phyloP scores from a whole-genome alignment of 2,888 invertebrate species.

The Dastarcus helophoroides region DNA sequence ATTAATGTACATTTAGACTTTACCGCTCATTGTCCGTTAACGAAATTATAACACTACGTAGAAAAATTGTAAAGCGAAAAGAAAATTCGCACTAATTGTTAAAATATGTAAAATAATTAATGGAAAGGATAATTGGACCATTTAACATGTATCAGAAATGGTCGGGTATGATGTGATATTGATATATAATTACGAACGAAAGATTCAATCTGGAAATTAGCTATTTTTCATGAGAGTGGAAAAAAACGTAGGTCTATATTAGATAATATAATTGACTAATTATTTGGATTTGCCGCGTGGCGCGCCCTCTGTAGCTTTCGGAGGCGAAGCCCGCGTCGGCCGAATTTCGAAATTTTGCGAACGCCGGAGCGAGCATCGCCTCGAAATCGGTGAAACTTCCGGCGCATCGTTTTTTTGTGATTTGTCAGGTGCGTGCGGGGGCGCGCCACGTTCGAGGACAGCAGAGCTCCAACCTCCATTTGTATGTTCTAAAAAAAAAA shows the following conservation, averaged over 20 bases:
- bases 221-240: slow-evolving; percentile 35
- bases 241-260: slow-evolving; percentile 40
- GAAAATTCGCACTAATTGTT: no score
- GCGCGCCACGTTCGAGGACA: slow-evolving; percentile 5
- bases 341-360: neutral
- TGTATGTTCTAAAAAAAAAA: slow-evolving; percentile 21
- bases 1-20: no score
- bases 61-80: no score
- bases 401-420: slow-evolving; percentile 15
- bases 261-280: slow-evolving; percentile 25
- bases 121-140: no score
- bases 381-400: slow-evolving; percentile 12
- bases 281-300: slow-evolving; percentile 9
- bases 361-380: slow-evolving; percentile 3
- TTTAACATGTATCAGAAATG: slow-evolving; percentile 13
- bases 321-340: slow-evolving; percentile 10
- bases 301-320: slow-evolving; percentile 17
- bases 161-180: slow-evolving; percentile 32
- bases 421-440: neutral
- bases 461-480: slow-evolving; percentile 9
- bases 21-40: no score
- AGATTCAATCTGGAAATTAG: slow-evolving; percentile 22
- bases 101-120: no score
- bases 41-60: no score
- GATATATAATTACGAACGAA: slow-evolving; percentile 14